A percentile compares a stretch with the other conserved stretches of the same genome.
These are phyloP conservation scores for Megamerina dolium DNA, from an alignment of 2,888 invertebrate species.

Conservation along the genomic window DNA sequence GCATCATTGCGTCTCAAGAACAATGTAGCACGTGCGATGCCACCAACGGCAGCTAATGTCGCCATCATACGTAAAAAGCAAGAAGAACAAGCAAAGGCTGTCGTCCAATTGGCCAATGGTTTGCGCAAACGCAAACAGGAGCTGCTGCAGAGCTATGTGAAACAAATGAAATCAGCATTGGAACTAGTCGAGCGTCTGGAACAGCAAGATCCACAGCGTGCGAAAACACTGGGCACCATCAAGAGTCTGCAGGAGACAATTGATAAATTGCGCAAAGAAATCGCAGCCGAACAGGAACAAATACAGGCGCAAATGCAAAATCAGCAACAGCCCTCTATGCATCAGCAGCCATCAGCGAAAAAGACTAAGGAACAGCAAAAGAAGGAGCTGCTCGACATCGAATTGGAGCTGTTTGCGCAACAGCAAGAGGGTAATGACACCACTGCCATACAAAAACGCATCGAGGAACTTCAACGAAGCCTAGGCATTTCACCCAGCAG, in stretches of 20 bases:
- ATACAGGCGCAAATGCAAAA: conserved; percentile 46
- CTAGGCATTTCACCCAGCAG: conserved; percentile 31
- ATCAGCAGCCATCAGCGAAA: conserved; percentile 43
- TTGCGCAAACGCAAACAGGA: conserved; percentile 80
- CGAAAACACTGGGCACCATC: conserved; percentile 70
- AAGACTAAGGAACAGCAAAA: conserved; percentile 77
- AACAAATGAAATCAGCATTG: conserved; percentile 77
- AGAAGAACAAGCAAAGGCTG: conserved; percentile 69
- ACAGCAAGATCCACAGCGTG: conserved; percentile 67
- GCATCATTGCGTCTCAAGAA: conserved; percentile 50
- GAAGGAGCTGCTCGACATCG: conserved; percentile 84
- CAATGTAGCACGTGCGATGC: conserved; percentile 43
- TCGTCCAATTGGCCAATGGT: conserved; percentile 70
- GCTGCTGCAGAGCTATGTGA: conserved; percentile 80
- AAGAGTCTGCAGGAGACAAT: conserved; percentile 78
- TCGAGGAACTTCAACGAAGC: conserved; percentile 61
- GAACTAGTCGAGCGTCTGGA: conserved; percentile 72
- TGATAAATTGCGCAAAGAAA: conserved; percentile 53
- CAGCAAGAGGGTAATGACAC: conserved; percentile 84
- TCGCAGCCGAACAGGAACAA: conserved; percentile 47
- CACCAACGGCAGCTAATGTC: conserved; percentile 55
- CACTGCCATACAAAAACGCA: conserved; percentile 68
- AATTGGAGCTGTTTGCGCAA: conserved; percentile 83
- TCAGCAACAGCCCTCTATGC: conserved; percentile 29
- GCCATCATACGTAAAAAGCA: conserved; percentile 67